These are phyloP conservation scores for Mongoloraphidia duomilia DNA, from an alignment of 2,888 invertebrate species.

Conservation along the genomic window DNA sequence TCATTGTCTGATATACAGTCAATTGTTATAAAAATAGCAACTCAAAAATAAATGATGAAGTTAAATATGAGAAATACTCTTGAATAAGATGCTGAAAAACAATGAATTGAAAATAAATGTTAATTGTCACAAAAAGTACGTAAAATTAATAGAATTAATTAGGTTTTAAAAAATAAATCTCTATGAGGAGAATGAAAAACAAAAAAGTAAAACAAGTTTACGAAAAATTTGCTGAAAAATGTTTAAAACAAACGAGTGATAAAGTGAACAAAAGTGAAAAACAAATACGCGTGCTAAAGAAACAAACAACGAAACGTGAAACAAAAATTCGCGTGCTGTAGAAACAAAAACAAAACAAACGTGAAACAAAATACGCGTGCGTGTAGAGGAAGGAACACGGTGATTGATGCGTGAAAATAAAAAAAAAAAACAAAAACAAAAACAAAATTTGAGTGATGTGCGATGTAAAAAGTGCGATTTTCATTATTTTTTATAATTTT, in stretches of 20 bases:
- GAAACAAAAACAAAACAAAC: background rate
- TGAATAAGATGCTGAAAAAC: too few relatives aligned
- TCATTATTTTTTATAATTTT: conserved; percentile 11
- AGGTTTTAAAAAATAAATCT: background rate
- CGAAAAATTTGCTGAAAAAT: too few relatives aligned
- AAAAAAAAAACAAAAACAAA: too few relatives aligned
- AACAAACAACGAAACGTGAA: conserved; percentile 2
- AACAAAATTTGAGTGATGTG: conserved; percentile 1
- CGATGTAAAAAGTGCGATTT: conserved; percentile 3
- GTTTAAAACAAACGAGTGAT: conserved; percentile 3
- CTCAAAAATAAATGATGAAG: too few relatives aligned
- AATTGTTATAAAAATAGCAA: background rate
- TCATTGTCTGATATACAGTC: background rate
- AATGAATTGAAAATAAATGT: too few relatives aligned
- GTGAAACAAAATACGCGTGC: conserved; percentile 1
- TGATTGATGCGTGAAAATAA: conserved; percentile 3
- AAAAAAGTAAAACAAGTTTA: too few relatives aligned
- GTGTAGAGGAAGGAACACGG: background rate
- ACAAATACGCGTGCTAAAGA: background rate
- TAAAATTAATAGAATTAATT: conserved; percentile 4
- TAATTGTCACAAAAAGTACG: too few relatives aligned
- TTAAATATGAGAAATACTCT: too few relatives aligned
- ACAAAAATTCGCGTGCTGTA: conserved; percentile 9
- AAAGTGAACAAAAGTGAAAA: background rate
- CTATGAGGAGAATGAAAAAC: too few relatives aligned